Evolutionary conservation across 2,888 invertebrate species (phyloP), one percentile per base, ranked within the genome.

Genomic region (Xestia sexstrigata): DNA sequence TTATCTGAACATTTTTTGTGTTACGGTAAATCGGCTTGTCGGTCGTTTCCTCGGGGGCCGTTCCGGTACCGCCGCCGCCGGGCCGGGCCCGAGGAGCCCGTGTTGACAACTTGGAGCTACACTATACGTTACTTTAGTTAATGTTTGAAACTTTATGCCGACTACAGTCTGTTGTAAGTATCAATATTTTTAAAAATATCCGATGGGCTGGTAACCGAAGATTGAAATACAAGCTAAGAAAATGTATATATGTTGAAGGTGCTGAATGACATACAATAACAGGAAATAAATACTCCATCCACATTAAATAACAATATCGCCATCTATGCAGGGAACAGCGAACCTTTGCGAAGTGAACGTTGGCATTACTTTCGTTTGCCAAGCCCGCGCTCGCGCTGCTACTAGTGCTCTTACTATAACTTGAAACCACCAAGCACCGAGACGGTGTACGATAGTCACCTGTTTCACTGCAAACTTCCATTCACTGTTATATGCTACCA

Each of bases 1-100:
- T 95, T 96, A 96, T 96, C 95, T 94, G 90, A 94, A 92, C 91
- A 93, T 95, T 96, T 95, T 96, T 96, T 95, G 94, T 95, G 93
- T 94, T 94, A 95, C 95, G 95, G 95, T 95, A 95, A 94, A 95
- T 94, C 95, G 92, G 92, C 87, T 90, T 89, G 90, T 85, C 88
- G 88, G 89, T 67, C 88, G 89, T 89, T 90, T 90, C 91, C 91
- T 88, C 89, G 81, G 79, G 81, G 78, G 66, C 76, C 80, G 83
- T 77, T 70, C 79, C 71, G 70, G 79, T 67, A 67, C 76, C 66
- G 62, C 47, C 76, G 73, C 71, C 68, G 69, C 26, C 42, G 58
- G 35, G 39, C 13, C 82, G 67, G 20, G 45, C 81, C 74, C 76
- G 68, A 52, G 72, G 55, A 58, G 45, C 55, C 55, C 63, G 68